Percentiles rank a stretch among this genome's conserved stretches.
Conservation (phyloP, 2,113 vertebrate genomes). For the Callaeas wilsoni region DNA sequence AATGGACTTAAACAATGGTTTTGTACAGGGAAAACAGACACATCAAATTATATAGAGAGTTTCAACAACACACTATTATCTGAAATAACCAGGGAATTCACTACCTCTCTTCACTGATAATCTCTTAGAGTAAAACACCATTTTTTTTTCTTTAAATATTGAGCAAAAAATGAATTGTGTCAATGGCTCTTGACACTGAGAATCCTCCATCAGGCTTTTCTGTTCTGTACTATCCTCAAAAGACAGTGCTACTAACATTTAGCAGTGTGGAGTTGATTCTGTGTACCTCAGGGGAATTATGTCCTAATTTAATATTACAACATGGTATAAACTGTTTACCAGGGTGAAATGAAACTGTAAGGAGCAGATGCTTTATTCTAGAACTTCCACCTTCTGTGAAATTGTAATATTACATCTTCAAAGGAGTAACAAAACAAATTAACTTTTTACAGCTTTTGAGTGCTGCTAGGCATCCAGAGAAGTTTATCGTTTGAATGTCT, state of each 20-base stretch:
- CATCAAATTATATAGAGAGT: not conserved
- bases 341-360: not conserved
- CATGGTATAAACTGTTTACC: not conserved
- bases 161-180: not conserved
- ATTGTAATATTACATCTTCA: not conserved
- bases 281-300: not conserved
- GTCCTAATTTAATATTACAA: not conserved
- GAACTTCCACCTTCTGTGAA: not conserved
- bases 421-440: not conserved
- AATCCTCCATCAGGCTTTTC: not conserved
- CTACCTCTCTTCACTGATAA: not conserved
- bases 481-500: not conserved
- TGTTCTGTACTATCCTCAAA: not conserved
- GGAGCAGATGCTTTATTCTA: not conserved
- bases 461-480: not conserved
- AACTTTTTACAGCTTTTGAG: not conserved
- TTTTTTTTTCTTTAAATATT: not conserved
- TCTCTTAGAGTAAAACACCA: not conserved
- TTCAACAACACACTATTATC: not conserved
- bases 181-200: not conserved
- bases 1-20: not conserved
- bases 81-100: not conserved
- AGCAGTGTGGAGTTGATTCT: not conserved
- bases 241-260: not conserved
- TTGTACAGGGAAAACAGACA: not conserved